Evolutionary conservation across 2,888 invertebrate species (phyloP).

Genomic region (Leuctra nigra): DNA sequence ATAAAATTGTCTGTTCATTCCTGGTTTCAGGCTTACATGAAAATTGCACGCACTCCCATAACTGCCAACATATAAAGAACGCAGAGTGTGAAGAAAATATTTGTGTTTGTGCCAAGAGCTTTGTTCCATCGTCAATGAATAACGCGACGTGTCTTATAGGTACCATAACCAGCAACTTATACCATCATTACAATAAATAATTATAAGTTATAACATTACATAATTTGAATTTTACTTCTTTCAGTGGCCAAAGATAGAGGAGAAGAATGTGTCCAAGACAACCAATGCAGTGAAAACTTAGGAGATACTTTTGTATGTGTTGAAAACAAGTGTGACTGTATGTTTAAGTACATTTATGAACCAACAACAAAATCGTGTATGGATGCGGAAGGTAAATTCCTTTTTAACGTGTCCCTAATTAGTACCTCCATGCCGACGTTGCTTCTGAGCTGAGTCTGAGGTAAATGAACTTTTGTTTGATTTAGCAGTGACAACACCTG

Average conservation of each 20-base stretch:
- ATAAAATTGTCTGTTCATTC: too few species aligned
- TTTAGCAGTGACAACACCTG: too few species aligned
- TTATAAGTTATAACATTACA: not conserved
- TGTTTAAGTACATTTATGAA: not conserved
- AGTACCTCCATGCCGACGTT: too few species aligned
- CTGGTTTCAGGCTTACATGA: too few species aligned
- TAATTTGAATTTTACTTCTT: not conserved
- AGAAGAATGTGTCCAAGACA: not conserved
- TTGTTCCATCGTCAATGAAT: not conserved
- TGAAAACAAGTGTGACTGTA: not conserved
- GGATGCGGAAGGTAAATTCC: too few species aligned
- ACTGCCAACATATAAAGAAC: too few species aligned
- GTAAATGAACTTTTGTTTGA: too few species aligned
- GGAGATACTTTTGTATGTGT: slow-evolving; percentile 2
- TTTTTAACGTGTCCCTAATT: too few species aligned
- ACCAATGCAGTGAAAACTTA: slow-evolving; percentile 1
- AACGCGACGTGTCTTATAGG: not conserved
- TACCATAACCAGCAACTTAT: not conserved
- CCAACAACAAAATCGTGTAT: not conserved
- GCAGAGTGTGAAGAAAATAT: not conserved
- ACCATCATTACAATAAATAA: not conserved
- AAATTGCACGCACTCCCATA: too few species aligned
- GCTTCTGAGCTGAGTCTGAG: too few species aligned
- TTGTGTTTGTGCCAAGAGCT: not conserved
- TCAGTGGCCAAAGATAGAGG: not conserved